phyloP scores from a whole-genome alignment of 2,113 vertebrate genomes.

The Malurus alboscapulatus region DNA sequence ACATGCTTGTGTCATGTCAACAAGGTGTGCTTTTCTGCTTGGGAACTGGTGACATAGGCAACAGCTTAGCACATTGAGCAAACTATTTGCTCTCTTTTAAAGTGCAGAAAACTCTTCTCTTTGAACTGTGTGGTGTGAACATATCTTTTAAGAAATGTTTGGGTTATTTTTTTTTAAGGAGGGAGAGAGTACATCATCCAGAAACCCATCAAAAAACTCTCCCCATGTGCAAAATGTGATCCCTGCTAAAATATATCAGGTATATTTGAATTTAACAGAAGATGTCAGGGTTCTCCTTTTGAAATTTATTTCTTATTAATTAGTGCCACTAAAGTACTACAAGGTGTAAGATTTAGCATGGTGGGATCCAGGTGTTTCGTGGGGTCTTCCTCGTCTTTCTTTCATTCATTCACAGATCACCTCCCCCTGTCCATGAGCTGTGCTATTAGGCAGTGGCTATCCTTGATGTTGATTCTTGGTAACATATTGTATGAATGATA shows the following conservation, averaged over 20 bases:
- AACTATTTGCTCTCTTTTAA: background rate
- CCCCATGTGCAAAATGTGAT: background rate
- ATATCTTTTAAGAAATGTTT: background rate
- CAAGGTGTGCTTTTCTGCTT: background rate
- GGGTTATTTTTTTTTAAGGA: background rate
- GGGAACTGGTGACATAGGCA: background rate
- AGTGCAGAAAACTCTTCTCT: background rate
- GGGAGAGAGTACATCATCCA: background rate
- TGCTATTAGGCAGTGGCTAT: background rate
- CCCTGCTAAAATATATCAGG: background rate
- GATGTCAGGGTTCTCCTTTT: background rate
- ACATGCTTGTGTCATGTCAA: background rate
- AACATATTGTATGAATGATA: background rate
- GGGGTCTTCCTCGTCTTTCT: background rate
- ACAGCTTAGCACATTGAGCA: background rate
- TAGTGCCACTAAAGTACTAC: background rate
- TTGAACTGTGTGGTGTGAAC: background rate
- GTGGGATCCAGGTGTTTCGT: background rate
- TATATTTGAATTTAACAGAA: background rate
- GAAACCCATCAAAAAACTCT: background rate
- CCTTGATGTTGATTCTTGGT: background rate
- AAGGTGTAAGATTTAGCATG: background rate
- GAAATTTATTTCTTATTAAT: background rate
- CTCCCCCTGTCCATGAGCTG: background rate
- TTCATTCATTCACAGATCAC: background rate